These are phyloP conservation scores for Bombus fervidus DNA, from an alignment of 1,140 invertebrate genomes.

Conservation along the genomic window DNA sequence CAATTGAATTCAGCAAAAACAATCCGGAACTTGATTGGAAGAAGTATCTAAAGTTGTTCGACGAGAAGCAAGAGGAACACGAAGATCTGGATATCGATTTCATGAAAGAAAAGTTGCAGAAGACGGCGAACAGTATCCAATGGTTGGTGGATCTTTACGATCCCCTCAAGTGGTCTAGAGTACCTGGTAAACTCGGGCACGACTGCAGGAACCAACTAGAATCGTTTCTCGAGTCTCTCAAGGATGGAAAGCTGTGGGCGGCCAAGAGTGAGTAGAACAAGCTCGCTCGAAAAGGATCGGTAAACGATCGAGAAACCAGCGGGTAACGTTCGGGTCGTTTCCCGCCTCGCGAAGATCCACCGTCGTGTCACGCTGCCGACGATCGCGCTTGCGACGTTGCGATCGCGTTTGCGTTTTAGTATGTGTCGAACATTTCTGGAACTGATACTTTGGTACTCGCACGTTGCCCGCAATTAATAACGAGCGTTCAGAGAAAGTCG, in stretches of 20 bases:
- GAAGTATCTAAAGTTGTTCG: constrained; percentile 68
- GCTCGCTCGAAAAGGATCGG: too few relatives aligned
- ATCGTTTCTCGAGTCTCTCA: constrained; percentile 83
- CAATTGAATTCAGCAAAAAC: constrained; percentile 75
- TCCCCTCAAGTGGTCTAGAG: constrained; percentile 85
- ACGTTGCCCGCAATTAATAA: background rate
- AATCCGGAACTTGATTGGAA: constrained; percentile 80
- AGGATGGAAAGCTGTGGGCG: constrained; percentile 86
- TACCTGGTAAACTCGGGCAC: constrained; percentile 75
- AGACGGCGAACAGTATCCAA: constrained; percentile 82
- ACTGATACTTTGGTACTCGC: background rate
- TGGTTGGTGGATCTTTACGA: constrained; percentile 86
- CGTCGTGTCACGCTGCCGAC: background rate
- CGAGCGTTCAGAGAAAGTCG: constrained; percentile 2
- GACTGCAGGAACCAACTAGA: constrained; percentile 84
- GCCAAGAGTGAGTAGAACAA: constrained; percentile 85
- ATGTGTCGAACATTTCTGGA: background rate
- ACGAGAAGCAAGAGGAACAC: constrained; percentile 62
- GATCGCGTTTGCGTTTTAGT: background rate
- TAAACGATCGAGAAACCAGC: background rate
- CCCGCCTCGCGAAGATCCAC: background rate
- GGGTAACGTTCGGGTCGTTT: background rate
- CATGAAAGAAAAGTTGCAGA: constrained; percentile 73
- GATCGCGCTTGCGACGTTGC: too few relatives aligned
- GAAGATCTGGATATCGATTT: constrained; percentile 77